Evolutionary conservation across 2,797 vertebrate species (phyloP), one percentile per base, ranked within the genome.

Genomic region (Prunella strophiata): DNA sequence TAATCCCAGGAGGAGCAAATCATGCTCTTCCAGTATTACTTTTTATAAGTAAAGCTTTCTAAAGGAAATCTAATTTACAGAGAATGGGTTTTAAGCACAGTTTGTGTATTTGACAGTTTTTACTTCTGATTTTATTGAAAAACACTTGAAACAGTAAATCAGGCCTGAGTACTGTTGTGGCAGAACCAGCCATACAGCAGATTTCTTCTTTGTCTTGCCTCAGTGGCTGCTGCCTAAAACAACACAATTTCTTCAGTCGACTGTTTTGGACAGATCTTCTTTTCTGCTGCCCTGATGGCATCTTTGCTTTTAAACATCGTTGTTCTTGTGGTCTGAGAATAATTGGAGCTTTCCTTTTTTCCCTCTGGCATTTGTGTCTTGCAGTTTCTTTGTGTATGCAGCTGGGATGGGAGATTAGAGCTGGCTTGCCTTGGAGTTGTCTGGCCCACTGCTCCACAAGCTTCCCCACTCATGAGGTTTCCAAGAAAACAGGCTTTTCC

Each of bases 341-440:
- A 95, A 92, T 74, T 66, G 57, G 82, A 85, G 55, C 52, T 91
- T 96, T 94, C 82, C 67, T 42, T 93, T 85, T 80, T 74, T 77
- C 11, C 27, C 27, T 90, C 62, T 4, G 8, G 59, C n/a, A 4
- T 66, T 95, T 83, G 27, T 61, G 36, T 68, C 79, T 20, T 61
- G 54, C 73, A 85, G 75, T 89, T 91, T 73, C 72, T 80, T 57
- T 89, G 68, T 54, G 45, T 67, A 34, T 0, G 1, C 92, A 94
- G 81, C 91, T 80, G 76, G 62, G 70, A 34, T 3, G 1, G 62
- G 87, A 78, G 94, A 67, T 70, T 18, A 78, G 66, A 66, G 85
- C 85, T 92, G 93, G 80, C 11, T 1, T 72, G 93, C 72, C 65
- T 76, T 61, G 7, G 38, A 29, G 51, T 42, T 88, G 66, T 76